These are phyloP conservation scores for Glossophaga mutica DNA, from an alignment of 2,797 vertebrate genomes.

Conservation along the genomic window DNA sequence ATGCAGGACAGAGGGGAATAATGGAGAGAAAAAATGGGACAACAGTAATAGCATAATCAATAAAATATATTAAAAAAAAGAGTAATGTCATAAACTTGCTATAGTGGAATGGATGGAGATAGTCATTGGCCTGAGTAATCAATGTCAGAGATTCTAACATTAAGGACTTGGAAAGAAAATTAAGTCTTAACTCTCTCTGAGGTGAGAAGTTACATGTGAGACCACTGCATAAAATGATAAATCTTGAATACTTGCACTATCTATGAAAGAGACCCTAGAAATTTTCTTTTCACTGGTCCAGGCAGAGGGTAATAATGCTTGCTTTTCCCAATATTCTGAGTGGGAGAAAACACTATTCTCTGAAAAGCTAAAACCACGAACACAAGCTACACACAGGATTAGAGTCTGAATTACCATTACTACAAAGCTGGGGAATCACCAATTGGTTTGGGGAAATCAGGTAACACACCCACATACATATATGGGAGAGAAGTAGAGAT, in stretches of 20 bases:
- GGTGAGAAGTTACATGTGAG: not conserved
- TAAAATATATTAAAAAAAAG: too few relatives aligned
- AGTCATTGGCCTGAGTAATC: not conserved
- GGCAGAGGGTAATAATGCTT: not conserved
- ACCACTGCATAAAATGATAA: not conserved
- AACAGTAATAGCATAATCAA: too few relatives aligned
- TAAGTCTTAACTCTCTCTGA: not conserved
- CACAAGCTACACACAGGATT: not conserved
- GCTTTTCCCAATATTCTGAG: not conserved
- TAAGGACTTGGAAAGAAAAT: not conserved
- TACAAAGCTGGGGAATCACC: not conserved
- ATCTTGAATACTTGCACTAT: not conserved
- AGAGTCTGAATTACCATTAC: not conserved
- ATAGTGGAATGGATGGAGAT: not conserved
- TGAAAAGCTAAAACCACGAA: not conserved
- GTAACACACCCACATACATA: not conserved
- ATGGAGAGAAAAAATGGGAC: too few relatives aligned
- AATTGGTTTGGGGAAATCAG: not conserved
- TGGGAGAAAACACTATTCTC: not conserved
- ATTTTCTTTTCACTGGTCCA: not conserved
- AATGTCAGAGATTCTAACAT: not conserved
- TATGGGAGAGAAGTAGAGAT: not conserved
- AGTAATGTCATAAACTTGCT: not conserved
- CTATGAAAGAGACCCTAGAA: not conserved
- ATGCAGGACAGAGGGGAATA: too few relatives aligned